phyloP scores from a whole-genome alignment of 2,797 vertebrate species.

The Champsocephalus esox region DNA sequence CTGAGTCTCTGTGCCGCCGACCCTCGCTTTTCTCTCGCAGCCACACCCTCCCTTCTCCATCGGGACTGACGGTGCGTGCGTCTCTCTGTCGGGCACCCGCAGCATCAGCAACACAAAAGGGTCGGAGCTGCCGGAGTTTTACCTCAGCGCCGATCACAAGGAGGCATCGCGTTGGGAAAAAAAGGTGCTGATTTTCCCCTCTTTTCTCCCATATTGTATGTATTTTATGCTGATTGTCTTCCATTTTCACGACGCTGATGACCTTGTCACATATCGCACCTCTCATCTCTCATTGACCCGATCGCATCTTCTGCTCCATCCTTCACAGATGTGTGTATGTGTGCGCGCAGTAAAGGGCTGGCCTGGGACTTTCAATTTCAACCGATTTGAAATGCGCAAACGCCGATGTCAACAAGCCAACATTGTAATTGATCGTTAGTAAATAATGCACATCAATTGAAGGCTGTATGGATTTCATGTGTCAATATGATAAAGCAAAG shows the following conservation, averaged over 20 bases:
- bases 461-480: not conserved
- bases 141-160: conserved; percentile 43
- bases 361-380: conserved; percentile 58
- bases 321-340: conserved; percentile 59
- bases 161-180: conserved; percentile 31
- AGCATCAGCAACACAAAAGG: conserved; percentile 89
- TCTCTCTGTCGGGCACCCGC: conserved; percentile 81
- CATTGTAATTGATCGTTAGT: not conserved
- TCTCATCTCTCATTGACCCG: conserved; percentile 70
- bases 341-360: conserved; percentile 53
- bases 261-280: conserved; percentile 80
- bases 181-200: conserved; percentile 54
- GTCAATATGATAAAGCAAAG: conserved; percentile 25
- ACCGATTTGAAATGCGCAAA: conserved; percentile 64
- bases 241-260: conserved; percentile 61
- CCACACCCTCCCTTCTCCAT: conserved; percentile 80
- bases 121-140: conserved; percentile 55
- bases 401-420: conserved; percentile 54
- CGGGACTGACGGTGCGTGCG: conserved; percentile 74
- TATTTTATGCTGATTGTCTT: conserved; percentile 26
- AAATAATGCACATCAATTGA: not conserved
- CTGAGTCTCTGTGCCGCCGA: not conserved
- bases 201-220: conserved; percentile 13
- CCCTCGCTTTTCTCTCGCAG: conserved; percentile 45
- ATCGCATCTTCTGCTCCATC: conserved; percentile 72